Evolutionary conservation across 1,140 invertebrate species (phyloP).

Genomic region (Nautilus pompilius): DNA sequence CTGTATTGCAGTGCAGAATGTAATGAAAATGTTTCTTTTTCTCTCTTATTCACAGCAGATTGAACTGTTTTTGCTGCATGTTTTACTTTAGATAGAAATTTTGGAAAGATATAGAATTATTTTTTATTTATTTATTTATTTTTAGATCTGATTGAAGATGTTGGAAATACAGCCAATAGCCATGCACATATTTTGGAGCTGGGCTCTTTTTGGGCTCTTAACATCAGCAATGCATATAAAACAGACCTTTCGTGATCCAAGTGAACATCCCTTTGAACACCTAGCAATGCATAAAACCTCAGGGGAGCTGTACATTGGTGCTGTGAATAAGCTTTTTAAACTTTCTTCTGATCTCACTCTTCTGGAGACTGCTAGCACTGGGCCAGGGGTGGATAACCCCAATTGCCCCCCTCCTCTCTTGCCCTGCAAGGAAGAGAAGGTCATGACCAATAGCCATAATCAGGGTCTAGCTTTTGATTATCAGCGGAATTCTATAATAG

Average conservation of each 20-base stretch:
- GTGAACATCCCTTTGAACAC: conserved; percentile 13
- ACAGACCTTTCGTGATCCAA: not conserved
- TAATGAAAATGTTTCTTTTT: no score
- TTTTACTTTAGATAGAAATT: no score
- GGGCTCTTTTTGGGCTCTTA: not conserved
- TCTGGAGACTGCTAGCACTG: conserved; percentile 76
- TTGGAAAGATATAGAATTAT: no score
- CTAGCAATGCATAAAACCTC: conserved; percentile 70
- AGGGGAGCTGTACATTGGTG: conserved; percentile 88
- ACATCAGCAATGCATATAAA: not conserved
- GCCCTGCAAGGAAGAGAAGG: conserved; percentile 38
- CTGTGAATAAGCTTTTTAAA: conserved; percentile 89
- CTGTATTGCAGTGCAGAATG: no score
- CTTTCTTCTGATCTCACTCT: conserved; percentile 80
- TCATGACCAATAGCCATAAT: conserved; percentile 86
- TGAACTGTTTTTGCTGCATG: no score
- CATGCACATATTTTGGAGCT: not conserved
- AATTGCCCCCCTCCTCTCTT: conserved; percentile 69
- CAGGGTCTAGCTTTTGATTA: conserved; percentile 94
- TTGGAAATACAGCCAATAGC: not conserved
- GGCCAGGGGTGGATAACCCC: conserved; percentile 84
- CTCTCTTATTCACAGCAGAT: no score
- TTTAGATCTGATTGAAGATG: not conserved
- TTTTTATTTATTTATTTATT: not conserved
- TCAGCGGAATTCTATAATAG: conserved; percentile 81